Base-by-base conservation (phyloP, 2,888 invertebrate species). In the Scaeva pyrastri region DNA sequence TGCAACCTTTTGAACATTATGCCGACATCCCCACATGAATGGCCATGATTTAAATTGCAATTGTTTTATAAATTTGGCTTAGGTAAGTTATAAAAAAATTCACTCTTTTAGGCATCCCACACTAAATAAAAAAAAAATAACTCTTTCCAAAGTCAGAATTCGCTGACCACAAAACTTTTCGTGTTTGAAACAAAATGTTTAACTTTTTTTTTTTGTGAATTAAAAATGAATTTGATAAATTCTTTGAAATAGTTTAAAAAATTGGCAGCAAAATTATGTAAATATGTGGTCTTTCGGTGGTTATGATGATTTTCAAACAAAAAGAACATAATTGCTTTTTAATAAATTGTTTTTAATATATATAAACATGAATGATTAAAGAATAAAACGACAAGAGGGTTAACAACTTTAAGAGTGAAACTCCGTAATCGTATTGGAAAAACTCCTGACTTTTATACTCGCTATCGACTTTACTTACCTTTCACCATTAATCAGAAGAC, bases 161-260 rank as follows among this genome's bases (percentile, higher is more conserved):
- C 26, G 60, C 60, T 73, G 36, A 68, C 79, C 79, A 11, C 79
- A 72, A 68, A 73, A 58, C n/a, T 64, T 52, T 79, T 64, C 48
- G 58, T 56, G 52, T n/a, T n/a, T 19, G 50, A 31, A 58, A 16
- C 56, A 45, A 41, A 64, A 45, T 55, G 56, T 79, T 64, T 31
- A 31, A 56, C 39, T 12, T 58, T 31, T 21, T 60, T 62, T 45
- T 58, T 64, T 56, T 50, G 21, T 50, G 50, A 50, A 21, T 50
- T 8, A 2, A 50, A 50, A 50, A 52, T n/a, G 26, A 52, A n/a
- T 50, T 50, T 50, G 21, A 7, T 3, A 11, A 48, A 58, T 73
- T 64, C 19, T 41, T 58, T 58, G n/a, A 50, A 72, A 79, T 64
- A 66, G 72, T 79, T 79, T 48, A 10, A 31, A 62, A 31, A 48